Base-by-base conservation (phyloP, 2,888 invertebrate genomes). In the Eupelmus urozonus region DNA sequence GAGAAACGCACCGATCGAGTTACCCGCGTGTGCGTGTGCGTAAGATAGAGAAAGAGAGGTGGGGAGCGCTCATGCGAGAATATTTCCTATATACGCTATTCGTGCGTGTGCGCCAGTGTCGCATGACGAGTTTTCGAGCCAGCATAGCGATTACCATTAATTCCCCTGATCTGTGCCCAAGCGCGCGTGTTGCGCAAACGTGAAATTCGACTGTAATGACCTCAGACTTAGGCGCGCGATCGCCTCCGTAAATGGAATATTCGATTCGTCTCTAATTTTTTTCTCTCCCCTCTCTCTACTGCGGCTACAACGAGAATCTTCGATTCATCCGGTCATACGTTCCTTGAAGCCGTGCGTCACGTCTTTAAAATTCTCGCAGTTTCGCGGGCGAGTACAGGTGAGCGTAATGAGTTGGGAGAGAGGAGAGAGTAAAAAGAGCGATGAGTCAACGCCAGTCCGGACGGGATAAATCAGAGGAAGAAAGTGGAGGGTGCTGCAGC, bases 121-220 rank as follows among this genome's bases (percentile, higher is more conserved):
- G 78, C 71, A 70, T 76, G 79, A 79, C 80, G 80, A 69, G 79
- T 80, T 81, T 67, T 72, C 74, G 73, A 79, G 62, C n/a, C n/a
- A n/a, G n/a, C n/a, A n/a, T 71, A 29, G 62, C 79, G 81, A 84
- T 84, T 82, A 80, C 78, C 82, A 82, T 83, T 84, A 82, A 82
- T 83, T 82, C 81, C 76, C 65, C n/a, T n/a, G n/a, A 65, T 45
- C 9, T 9, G 34, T 34, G 5, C 34, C 34, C 5, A 34, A 5
- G 9, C 9, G 34, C 9, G 9, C 9, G 34, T 73, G 69, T 85
- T 85, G 82, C 84, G 84, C 82, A 84, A 85, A 84, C 84, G 83
- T 82, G 81, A 84, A 84, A 81, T 84, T 84, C 81, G 82, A 82
- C 81, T 80, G 82, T 82, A 83, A 83, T 82, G 82, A 82, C 81